A percentile compares a stretch with the other conserved stretches of the same genome.
phyloP scores from a whole-genome alignment of 2,113 vertebrate genomes.

The Turnix velox region DNA sequence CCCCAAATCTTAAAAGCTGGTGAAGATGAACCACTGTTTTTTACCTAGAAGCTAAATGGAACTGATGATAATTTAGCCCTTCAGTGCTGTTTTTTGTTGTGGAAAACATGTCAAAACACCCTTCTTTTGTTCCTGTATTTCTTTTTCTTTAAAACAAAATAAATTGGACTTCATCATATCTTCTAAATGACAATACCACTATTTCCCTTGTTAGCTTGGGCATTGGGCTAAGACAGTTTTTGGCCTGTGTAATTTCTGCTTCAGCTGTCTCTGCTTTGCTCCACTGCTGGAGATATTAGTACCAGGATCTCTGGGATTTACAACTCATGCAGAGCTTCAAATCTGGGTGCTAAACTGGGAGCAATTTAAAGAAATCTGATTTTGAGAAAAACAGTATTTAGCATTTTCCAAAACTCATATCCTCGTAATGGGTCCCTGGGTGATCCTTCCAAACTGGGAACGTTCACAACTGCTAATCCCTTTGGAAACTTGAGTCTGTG shows the following conservation, averaged over 20 bases:
- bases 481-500: background rate
- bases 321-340: background rate
- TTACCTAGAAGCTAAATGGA: background rate
- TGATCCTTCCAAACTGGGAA: background rate
- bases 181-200: background rate
- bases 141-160: background rate
- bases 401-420: background rate
- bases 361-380: background rate
- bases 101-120: background rate
- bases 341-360: background rate
- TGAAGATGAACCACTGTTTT: background rate
- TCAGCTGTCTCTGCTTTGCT: background rate
- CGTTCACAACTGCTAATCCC: background rate
- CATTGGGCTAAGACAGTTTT: background rate
- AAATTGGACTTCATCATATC: rapidly evolving
- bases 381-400: background rate
- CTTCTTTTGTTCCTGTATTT: background rate
- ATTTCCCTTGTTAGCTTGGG: background rate
- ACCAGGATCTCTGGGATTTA: background rate
- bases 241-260: background rate
- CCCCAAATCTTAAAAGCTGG: background rate
- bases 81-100: background rate
- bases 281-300: background rate
- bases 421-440: background rate
- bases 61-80: background rate